Evolutionary conservation across 2,113 vertebrate genomes (phyloP).

Genomic region (Morphnarchus princeps): DNA sequence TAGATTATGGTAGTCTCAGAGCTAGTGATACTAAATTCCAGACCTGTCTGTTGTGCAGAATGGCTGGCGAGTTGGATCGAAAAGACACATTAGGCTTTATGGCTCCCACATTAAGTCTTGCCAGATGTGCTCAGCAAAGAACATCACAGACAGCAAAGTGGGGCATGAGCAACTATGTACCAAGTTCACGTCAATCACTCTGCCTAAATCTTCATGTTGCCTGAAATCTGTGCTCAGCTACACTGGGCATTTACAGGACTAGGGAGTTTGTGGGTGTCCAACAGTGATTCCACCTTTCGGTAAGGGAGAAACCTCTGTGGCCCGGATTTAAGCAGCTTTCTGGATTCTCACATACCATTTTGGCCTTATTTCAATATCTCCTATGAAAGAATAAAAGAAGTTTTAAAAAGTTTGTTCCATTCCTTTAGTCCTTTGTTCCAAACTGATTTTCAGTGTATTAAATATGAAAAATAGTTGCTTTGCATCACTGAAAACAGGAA

Average conservation of each 20-base stretch:
- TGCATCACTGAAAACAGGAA: conserved; percentile 4
- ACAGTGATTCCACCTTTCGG: not conserved
- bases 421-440: not conserved
- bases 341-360: not conserved
- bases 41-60: not conserved
- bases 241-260: fast-evolving
- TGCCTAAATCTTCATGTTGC: not conserved
- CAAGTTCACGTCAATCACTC: not conserved
- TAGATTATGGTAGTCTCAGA: not conserved
- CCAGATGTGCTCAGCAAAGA: not conserved
- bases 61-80: fast-evolving
- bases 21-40: not conserved
- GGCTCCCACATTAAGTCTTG: not conserved
- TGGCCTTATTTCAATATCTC: not conserved
- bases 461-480: conserved; percentile 12
- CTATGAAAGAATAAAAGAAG: not conserved
- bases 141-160: not conserved
- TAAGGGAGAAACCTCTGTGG: not conserved
- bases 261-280: not conserved
- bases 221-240: not conserved
- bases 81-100: not conserved
- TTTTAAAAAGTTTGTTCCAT: not conserved
- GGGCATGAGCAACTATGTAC: not conserved
- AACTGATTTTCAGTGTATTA: not conserved
- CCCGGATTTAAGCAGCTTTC: not conserved